These are phyloP conservation scores for Lateolabrax maculatus DNA, from an alignment of 2,797 vertebrate species.

Conservation along the genomic window DNA sequence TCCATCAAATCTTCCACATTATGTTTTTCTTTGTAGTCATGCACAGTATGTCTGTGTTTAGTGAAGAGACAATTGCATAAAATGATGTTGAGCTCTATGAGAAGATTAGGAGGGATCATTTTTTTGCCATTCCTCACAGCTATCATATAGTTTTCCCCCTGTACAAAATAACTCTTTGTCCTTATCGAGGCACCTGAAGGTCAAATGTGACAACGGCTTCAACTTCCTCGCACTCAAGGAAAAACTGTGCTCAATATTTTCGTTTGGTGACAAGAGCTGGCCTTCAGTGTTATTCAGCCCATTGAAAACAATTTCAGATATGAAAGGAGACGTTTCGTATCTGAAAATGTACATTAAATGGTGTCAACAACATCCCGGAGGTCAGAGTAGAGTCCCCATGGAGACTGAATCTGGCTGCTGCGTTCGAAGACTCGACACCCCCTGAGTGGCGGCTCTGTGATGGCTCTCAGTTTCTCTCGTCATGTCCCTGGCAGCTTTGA, in stretches of 20 bases:
- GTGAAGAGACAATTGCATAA: slow-evolving; percentile 66
- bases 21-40: slow-evolving; percentile 56
- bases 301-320: slow-evolving; percentile 76
- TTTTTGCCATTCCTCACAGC: slow-evolving; percentile 63
- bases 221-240: slow-evolving; percentile 59
- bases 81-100: slow-evolving; percentile 59
- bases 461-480: slow-evolving; percentile 85
- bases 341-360: slow-evolving; percentile 86
- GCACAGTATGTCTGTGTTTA: slow-evolving; percentile 68
- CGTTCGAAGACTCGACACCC: slow-evolving; percentile 66
- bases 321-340: slow-evolving; percentile 79
- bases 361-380: slow-evolving; percentile 81
- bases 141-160: slow-evolving; percentile 60
- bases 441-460: slow-evolving; percentile 84
- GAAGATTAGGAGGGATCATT: slow-evolving; percentile 68
- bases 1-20: slow-evolving; percentile 63
- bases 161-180: slow-evolving; percentile 73
- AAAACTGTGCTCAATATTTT: slow-evolving; percentile 61
- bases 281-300: slow-evolving; percentile 68
- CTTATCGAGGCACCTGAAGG: slow-evolving; percentile 72
- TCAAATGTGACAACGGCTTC: slow-evolving; percentile 65
- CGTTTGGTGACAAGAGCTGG: slow-evolving; percentile 74
- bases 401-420: slow-evolving; percentile 78
- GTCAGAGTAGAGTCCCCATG: slow-evolving; percentile 81
- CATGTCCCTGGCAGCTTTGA: slow-evolving; percentile 87